Evolutionary conservation across 2,113 vertebrate genomes (phyloP).

Genomic region (Cygnus atratus): DNA sequence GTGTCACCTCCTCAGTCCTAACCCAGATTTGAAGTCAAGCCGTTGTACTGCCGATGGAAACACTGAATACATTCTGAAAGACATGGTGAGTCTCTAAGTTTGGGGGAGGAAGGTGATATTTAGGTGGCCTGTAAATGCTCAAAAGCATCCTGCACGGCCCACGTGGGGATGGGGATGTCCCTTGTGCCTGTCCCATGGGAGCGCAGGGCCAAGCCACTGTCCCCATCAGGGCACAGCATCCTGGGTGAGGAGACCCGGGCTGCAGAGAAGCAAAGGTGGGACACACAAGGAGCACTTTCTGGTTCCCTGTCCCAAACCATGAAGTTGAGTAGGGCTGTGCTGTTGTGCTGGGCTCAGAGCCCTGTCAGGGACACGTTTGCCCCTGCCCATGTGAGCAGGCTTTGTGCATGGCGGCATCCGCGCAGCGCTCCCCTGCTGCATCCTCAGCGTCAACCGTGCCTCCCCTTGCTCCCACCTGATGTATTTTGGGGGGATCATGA

Average conservation of each 20-base stretch:
- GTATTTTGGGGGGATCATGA: background rate
- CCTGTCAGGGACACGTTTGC: accelerated
- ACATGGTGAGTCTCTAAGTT: background rate
- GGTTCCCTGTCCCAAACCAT: too few relatives aligned
- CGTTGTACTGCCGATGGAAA: background rate
- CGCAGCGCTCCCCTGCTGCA: background rate
- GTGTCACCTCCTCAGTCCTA: too few relatives aligned
- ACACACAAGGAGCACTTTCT: too few relatives aligned
- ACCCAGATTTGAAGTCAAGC: background rate
- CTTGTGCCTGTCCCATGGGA: too few relatives aligned
- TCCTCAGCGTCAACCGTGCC: too few relatives aligned
- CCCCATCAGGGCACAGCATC: too few relatives aligned
- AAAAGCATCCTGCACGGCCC: background rate
- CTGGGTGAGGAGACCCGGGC: too few relatives aligned
- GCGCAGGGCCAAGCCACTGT: too few relatives aligned
- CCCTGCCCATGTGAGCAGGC: background rate
- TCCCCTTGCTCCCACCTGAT: accelerated
- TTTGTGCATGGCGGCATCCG: too few relatives aligned
- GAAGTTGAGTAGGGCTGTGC: too few relatives aligned
- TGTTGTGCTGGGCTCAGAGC: background rate
- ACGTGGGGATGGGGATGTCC: background rate
- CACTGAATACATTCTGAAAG: background rate
- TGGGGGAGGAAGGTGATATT: background rate
- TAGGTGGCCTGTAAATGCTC: background rate
- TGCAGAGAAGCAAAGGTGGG: too few relatives aligned